Evolutionary conservation across 2,888 invertebrate genomes (phyloP), one percentile per base, ranked within the genome.

Genomic region (Papilio elwesi): DNA sequence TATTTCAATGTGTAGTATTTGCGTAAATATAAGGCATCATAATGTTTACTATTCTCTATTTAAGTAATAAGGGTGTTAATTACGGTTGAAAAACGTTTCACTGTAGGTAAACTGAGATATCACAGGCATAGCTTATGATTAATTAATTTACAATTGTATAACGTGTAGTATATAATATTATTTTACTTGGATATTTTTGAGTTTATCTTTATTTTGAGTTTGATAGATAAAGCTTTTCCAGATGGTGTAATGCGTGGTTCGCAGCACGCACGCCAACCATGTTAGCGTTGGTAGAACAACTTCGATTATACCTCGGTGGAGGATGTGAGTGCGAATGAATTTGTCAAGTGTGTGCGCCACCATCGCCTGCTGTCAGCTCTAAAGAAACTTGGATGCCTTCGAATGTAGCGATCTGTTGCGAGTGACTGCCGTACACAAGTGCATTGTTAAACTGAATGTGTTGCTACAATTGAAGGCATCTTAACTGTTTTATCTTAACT

Each of bases 221-320:
- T 88, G 81, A 85, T 84, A 84, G 84, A 82, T 83, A 82, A 87
- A 85, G 89, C 89, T 87, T 87, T 92, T 91, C 87, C 92, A 92
- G 93, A 91, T 92, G 93, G 90, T 87, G 92, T 93, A 88, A 91
- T 86, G 89, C 87, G 89, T 90, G 87, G 87, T 86, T 85, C 84
- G 85, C 84, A 85, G 88, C 88, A 87, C 88, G 85, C 89, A 85
- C 83, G 89, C 90, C 91, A 90, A 86, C 88, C 89, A 93, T 93
- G 93, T 90, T 93, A 92, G 93, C 93, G 88, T 90, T 93, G 92
- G 93, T 93, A 87, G 93, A 93, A 87, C 92, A 93, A 86, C 92
- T 93, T 78, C 92, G 92, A 87, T 89, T 88, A 80, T 93, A 93
- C 90, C 92, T 93, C 87, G 90, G 89, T 88, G 93, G 93, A 87